A percentile compares a stretch with the other conserved stretches of the same genome.
Conservation (phyloP, 2,888 invertebrate genomes). For the Andrena camellia region DNA sequence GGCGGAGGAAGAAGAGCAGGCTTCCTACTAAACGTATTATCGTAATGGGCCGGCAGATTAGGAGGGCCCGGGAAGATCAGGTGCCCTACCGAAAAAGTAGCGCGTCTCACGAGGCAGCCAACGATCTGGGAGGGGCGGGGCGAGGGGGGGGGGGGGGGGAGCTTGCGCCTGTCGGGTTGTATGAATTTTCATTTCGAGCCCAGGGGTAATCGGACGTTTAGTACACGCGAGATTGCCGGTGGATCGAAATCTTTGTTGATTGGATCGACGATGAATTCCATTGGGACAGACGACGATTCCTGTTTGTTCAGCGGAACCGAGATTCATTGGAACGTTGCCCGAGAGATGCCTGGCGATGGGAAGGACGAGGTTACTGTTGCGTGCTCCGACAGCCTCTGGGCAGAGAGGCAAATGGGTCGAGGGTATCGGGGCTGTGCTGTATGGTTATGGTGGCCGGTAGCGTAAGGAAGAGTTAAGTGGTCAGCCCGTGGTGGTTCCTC, state of each 20-base stretch:
- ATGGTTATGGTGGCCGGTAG: conserved; percentile 62
- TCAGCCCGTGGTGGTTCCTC: conserved; percentile 31
- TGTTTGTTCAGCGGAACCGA: no score
- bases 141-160: conserved; percentile 4
- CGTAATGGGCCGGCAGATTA: conserved; percentile 71
- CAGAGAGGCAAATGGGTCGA: conserved; percentile 53
- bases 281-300: no score
- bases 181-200: no score
- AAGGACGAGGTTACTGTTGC: conserved; percentile 25
- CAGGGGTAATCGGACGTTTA: no score
- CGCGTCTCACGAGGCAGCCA: conserved; percentile 61
- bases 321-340: no score
- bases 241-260: no score
- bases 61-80: conserved; percentile 62
- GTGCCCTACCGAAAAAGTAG: conserved; percentile 67
- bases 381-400: conserved; percentile 34
- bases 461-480: conserved; percentile 60
- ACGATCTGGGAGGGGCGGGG: conserved; percentile 2
- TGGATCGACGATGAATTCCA: no score
- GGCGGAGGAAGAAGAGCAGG: conserved; percentile 50
- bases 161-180: neutral
- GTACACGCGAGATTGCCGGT: no score
- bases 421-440: conserved; percentile 39
- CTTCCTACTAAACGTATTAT: conserved; percentile 72
- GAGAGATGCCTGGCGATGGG: neutral